A percentile compares a stretch with the other conserved stretches of the same genome.
Evolutionary conservation across 2,888 invertebrate genomes (phyloP).

Genomic region (Perdita meconis): DNA sequence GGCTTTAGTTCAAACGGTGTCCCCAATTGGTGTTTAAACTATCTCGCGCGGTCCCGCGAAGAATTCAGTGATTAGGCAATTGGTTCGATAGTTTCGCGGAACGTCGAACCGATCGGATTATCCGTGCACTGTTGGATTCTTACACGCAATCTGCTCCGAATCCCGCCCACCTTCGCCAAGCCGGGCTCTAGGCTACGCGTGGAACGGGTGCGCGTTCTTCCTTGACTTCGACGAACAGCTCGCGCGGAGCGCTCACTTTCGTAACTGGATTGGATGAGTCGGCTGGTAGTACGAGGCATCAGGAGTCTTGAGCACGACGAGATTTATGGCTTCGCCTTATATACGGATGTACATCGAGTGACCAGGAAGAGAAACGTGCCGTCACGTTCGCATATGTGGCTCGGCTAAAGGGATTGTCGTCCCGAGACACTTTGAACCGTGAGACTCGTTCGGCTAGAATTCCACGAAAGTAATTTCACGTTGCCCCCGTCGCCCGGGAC

Average conservation of each 20-base stretch:
- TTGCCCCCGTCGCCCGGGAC: background rate
- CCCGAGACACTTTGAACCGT: conserved; percentile 36
- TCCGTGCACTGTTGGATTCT: conserved; percentile 26
- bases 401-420: conserved; percentile 60
- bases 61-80: conserved; percentile 28
- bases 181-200: background rate
- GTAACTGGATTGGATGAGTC: conserved; percentile 69
- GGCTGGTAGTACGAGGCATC: conserved; percentile 56
- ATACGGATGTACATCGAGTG: conserved; percentile 56
- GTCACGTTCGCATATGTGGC: conserved; percentile 57
- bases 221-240: conserved; percentile 46
- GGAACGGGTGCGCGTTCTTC: conserved; percentile 35
- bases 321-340: conserved; percentile 72
- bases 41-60: background rate
- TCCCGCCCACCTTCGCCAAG: conserved; percentile 11
- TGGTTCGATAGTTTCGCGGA: background rate
- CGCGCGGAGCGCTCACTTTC: conserved; percentile 55
- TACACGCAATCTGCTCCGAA: conserved; percentile 35
- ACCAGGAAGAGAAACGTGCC: conserved; percentile 71
- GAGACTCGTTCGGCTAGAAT: conserved; percentile 19
- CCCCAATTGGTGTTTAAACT: conserved; percentile 7
- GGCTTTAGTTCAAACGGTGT: conserved; percentile 23
- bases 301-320: conserved; percentile 55
- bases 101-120: background rate
- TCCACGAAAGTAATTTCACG: conserved; percentile 38